Conservation (phyloP, 2,113 vertebrate species). For the Microtus oregoni region DNA sequence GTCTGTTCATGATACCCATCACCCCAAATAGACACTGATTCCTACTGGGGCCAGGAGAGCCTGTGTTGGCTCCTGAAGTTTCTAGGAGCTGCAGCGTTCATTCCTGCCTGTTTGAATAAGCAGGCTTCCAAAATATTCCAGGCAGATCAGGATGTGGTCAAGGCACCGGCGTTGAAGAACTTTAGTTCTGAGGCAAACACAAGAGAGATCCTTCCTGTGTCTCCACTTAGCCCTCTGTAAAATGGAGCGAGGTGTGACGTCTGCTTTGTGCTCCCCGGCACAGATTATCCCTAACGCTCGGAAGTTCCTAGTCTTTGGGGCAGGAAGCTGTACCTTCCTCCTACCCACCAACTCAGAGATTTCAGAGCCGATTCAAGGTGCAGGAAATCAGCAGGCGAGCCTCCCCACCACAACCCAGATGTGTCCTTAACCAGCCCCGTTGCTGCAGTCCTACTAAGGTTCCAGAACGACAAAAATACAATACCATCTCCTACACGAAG, state of each 20-base stretch:
- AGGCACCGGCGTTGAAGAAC: not conserved
- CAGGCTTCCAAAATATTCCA: not conserved
- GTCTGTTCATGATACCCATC: not conserved
- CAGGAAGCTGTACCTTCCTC: not conserved
- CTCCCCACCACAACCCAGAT: rapidly evolving
- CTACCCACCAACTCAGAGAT: not conserved
- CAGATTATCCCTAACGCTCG: not conserved
- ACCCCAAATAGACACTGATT: not conserved
- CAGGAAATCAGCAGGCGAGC: rapidly evolving
- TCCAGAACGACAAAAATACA: rapidly evolving
- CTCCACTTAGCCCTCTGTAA: not conserved
- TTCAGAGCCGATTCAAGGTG: rapidly evolving
- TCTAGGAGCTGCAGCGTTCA: not conserved
- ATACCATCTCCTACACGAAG: rapidly evolving
- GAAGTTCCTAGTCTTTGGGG: not conserved
- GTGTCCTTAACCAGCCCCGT: rapidly evolving
- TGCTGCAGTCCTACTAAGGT: rapidly evolving
- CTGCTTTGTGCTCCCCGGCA: rapidly evolving
- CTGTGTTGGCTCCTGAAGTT: not conserved
- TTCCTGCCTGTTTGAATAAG: not conserved
- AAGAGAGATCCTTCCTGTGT: rapidly evolving
- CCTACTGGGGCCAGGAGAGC: not conserved
- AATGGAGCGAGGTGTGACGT: not conserved
- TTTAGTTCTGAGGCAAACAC: rapidly evolving
- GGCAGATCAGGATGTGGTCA: not conserved